A percentile compares a stretch with the other conserved stretches of the same genome.
These are phyloP conservation scores for Nephila pilipes DNA, from an alignment of 1,140 invertebrate genomes.

Conservation along the genomic window DNA sequence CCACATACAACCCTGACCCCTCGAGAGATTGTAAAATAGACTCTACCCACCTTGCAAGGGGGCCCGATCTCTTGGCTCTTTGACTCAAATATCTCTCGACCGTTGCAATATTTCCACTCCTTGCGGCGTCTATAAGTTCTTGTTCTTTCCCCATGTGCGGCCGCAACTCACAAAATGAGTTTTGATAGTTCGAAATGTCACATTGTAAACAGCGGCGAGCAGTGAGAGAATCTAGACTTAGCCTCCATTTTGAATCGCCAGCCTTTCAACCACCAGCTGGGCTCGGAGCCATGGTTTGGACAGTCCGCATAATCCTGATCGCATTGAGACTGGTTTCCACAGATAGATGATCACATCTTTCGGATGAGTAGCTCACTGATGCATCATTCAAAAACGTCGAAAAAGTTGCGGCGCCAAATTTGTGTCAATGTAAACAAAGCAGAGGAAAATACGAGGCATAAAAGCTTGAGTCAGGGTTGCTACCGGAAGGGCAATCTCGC, in stretches of 20 bases:
- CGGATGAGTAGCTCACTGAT: slow-evolving; percentile 10
- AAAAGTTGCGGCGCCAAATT: slow-evolving; percentile 48
- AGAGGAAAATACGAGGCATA: slow-evolving; percentile 71
- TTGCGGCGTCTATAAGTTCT: slow-evolving; percentile 96
- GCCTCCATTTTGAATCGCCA: slow-evolving; percentile 74
- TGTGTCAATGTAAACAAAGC: slow-evolving; percentile 72
- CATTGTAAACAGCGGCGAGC: slow-evolving; percentile 57
- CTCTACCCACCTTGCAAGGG: slow-evolving; percentile 90
- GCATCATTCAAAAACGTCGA: slow-evolving; percentile 6
- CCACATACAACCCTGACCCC: slow-evolving; percentile 34
- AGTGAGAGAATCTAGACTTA: slow-evolving; percentile 4
- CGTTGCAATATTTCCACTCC: slow-evolving; percentile 92
- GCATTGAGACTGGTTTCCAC: background rate
- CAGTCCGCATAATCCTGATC: slow-evolving; percentile 30
- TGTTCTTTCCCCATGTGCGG: slow-evolving; percentile 95
- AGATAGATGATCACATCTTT: slow-evolving; percentile 1
- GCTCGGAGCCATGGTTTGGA: slow-evolving; percentile 29
- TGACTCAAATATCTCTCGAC: slow-evolving; percentile 95
- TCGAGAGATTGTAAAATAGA: slow-evolving; percentile 60
- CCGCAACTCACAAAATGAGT: slow-evolving; percentile 28
- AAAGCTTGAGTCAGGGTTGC: slow-evolving; percentile 55
- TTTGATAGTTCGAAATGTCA: slow-evolving; percentile 55
- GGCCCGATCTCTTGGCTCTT: slow-evolving; percentile 94
- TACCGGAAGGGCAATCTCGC: background rate
- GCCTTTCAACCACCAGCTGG: slow-evolving; percentile 49